Evolutionary conservation across 2,797 vertebrate species (phyloP).

Genomic region (Aeoliscus strigatus): DNA sequence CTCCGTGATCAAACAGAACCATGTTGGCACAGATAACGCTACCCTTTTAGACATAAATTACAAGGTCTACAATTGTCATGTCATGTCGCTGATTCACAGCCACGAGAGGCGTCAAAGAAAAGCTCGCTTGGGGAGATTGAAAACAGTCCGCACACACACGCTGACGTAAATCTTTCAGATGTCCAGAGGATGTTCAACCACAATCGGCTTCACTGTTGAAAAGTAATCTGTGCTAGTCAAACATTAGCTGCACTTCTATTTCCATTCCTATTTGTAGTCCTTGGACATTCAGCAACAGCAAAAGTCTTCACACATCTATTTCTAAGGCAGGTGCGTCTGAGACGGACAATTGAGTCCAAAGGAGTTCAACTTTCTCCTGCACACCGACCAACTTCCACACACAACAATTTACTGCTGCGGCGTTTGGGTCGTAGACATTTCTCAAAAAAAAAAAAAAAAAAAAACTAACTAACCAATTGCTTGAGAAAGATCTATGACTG

Average conservation of each 20-base stretch:
- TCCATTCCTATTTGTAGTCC: too few species aligned
- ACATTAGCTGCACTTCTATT: constrained; percentile 49
- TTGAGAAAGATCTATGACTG: too few species aligned
- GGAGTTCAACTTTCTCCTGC: too few species aligned
- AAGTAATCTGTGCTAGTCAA: constrained; percentile 56
- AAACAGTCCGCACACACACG: constrained; percentile 43
- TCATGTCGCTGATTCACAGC: constrained; percentile 59
- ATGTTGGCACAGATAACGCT: constrained; percentile 44
- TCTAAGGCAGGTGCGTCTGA: too few species aligned
- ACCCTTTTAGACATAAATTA: constrained; percentile 66
- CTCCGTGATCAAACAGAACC: constrained; percentile 50
- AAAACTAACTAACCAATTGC: too few species aligned
- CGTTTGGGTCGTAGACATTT: too few species aligned
- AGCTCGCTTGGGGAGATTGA: constrained; percentile 58
- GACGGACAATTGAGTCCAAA: too few species aligned
- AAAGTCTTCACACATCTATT: too few species aligned
- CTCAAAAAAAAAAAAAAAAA: too few species aligned
- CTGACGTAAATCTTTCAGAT: constrained; percentile 61
- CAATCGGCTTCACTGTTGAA: constrained; percentile 40
- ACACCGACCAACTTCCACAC: too few species aligned
- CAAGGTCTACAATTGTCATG: constrained; percentile 63
- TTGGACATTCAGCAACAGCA: too few species aligned
- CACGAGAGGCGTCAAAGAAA: constrained; percentile 43
- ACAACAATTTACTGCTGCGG: too few species aligned
- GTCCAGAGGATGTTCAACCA: constrained; percentile 31